Percentiles rank a stretch among this genome's conserved stretches.
These are phyloP conservation scores for Scomber scombrus DNA, from an alignment of 2,113 vertebrate species.

Conservation along the genomic window DNA sequence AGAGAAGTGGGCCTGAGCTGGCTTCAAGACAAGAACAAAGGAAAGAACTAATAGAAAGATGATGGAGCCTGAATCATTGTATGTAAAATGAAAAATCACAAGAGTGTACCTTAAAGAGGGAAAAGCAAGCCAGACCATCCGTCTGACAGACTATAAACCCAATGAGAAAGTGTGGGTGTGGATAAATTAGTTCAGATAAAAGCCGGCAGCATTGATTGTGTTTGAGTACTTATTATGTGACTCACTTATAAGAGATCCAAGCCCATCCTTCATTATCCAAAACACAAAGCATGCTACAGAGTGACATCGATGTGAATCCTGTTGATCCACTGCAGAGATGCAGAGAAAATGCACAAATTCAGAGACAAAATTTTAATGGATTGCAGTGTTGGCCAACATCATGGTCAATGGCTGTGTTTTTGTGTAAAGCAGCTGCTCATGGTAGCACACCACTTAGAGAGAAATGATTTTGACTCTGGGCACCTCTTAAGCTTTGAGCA, in stretches of 20 bases:
- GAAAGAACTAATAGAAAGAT: slow-evolving; percentile 19
- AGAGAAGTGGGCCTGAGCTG: slow-evolving; percentile 7
- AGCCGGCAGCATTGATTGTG: slow-evolving; percentile 47
- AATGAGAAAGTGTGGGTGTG: slow-evolving; percentile 44
- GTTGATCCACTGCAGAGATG: slow-evolving; percentile 9
- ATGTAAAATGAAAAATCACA: slow-evolving; percentile 25
- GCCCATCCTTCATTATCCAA: slow-evolving; percentile 41
- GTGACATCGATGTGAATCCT: neutral
- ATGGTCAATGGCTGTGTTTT: neutral
- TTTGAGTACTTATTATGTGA: slow-evolving; percentile 43
- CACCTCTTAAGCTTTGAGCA: slow-evolving; percentile 45
- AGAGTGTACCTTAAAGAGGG: slow-evolving; percentile 29
- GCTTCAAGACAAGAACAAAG: slow-evolving; percentile 19
- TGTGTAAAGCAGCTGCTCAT: slow-evolving; percentile 42
- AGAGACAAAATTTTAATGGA: slow-evolving; percentile 16
- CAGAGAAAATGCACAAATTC: slow-evolving; percentile 24
- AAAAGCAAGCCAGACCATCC: slow-evolving; percentile 15
- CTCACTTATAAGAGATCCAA: slow-evolving; percentile 37
- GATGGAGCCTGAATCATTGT: slow-evolving; percentile 8
- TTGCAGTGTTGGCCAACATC: slow-evolving; percentile 12
- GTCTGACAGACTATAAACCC: slow-evolving; percentile 16
- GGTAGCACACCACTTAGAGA: slow-evolving; percentile 40
- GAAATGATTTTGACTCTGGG: slow-evolving; percentile 35
- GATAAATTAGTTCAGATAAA: slow-evolving; percentile 61
- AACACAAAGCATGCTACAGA: slow-evolving; percentile 26